Evolutionary conservation across 2,113 vertebrate genomes (phyloP), one percentile per base, ranked within the genome.

Genomic region (Macquaria ambigua): DNA sequence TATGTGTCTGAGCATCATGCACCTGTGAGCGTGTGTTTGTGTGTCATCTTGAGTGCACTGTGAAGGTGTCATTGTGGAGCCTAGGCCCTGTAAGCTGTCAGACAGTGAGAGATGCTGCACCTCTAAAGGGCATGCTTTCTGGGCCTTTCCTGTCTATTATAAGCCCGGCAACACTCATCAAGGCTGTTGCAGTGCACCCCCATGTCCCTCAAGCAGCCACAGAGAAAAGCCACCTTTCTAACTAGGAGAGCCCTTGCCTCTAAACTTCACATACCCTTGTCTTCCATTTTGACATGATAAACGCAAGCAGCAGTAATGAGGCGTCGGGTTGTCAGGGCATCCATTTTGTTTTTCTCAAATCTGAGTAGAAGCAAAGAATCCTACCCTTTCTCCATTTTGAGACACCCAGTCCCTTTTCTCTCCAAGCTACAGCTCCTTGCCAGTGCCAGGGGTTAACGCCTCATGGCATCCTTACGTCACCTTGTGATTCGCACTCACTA

Each of bases 71-170:
- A 92, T 94, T 93, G 93, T 91, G 85, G 74, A 91, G 86, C 89
- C 84, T 43, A 79, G 92, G 88, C 89, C 90, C 92, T 94, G 92
- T 93, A 91, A 92, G 91, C 93, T 95, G 93, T 94, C 95, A 94
- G 90, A 82, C 89, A 31, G 86, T 94, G 94, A 95, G 93, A 93
- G 92, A 95, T 94, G 92, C 94, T 87, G 92, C 91, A 86, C 88
- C 93, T 94, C 92, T 87, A 94, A 94, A 94, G 93, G 93, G 85
- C 93, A 92, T 75, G 85, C 87, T 92, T 94, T 89, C 91, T 90
- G 85, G 93, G 91, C 87, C 93, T 90, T 88, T 86, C 89, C 93
- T 95, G 93, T 95, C 93, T 94, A 94, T 94, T 94, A 94, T 93
- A 91, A 95, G 90, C 93, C 91, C 92, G 81, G 91, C 74, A 90